Percentiles rank a stretch among this genome's conserved stretches.
Conservation (phyloP, 2,113 vertebrate genomes). For the Lycaon pictus region DNA sequence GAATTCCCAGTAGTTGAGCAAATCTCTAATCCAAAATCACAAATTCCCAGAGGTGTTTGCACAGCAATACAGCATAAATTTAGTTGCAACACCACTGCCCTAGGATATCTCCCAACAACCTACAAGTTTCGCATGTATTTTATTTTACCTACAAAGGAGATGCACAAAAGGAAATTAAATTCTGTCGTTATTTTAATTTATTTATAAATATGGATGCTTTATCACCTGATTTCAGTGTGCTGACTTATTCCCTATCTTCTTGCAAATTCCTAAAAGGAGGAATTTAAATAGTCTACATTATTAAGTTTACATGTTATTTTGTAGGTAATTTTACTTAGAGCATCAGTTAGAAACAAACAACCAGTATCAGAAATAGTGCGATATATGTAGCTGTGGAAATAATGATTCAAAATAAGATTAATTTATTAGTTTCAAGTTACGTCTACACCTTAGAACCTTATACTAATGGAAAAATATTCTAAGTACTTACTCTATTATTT, state of each 20-base stretch:
- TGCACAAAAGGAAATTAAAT: constrained; percentile 28
- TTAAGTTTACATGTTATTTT: not conserved
- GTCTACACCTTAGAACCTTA: not conserved
- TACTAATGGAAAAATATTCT: not conserved
- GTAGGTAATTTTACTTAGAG: not conserved
- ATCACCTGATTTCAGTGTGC: not conserved
- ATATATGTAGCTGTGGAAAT: not conserved
- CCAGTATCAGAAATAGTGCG: not conserved
- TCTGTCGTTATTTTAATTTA: not conserved
- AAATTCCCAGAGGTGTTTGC: constrained; percentile 48
- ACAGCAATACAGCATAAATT: constrained; percentile 44
- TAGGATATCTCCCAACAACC: not conserved
- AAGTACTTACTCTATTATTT: not conserved
- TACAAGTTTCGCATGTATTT: constrained; percentile 20
- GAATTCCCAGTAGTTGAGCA: constrained; percentile 45
- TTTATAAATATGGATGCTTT: not conserved
- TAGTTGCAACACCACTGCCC: constrained; percentile 35
- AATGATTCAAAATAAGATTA: not conserved
- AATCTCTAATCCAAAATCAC: constrained; percentile 72
- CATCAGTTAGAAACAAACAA: not conserved
- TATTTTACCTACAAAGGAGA: constrained; percentile 37
- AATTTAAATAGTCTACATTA: not conserved
- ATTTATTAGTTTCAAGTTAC: not conserved
- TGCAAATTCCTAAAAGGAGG: not conserved
- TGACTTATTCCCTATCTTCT: not conserved